These are phyloP conservation scores for Hippoglossus stenolepis DNA, from an alignment of 2,113 vertebrate species.

Conservation along the genomic window DNA sequence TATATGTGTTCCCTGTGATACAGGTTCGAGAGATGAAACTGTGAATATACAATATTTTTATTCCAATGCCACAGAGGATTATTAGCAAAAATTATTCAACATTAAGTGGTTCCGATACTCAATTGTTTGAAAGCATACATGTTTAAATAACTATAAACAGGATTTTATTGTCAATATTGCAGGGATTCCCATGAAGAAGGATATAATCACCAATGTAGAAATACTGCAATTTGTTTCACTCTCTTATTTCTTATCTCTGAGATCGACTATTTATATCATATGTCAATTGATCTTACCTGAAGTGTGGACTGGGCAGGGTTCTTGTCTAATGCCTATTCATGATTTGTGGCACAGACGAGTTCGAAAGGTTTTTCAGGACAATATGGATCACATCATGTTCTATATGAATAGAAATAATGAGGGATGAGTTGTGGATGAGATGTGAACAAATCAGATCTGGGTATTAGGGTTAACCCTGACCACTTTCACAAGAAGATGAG, in stretches of 20 bases:
- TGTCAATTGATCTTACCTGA: not conserved
- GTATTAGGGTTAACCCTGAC: too few species aligned
- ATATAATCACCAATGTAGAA: not conserved
- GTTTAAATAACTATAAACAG: not conserved
- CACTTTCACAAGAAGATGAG: too few species aligned
- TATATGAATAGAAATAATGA: too few species aligned
- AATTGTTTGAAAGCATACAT: not conserved
- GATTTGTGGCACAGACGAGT: not conserved
- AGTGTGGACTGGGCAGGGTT: not conserved
- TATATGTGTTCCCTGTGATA: not conserved
- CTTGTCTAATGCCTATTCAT: too few species aligned
- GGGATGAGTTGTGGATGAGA: too few species aligned
- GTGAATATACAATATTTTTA: not conserved
- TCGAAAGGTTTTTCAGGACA: too few species aligned
- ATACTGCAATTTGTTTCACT: too few species aligned
- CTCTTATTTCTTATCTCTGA: too few species aligned
- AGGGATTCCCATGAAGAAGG: not conserved
- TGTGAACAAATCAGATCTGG: too few species aligned
- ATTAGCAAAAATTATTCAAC: not conserved
- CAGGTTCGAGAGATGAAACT: not conserved
- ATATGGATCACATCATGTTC: too few species aligned
- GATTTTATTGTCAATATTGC: not conserved
- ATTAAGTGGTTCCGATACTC: constrained; percentile 3
- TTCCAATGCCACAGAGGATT: not conserved
- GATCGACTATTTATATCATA: too few species aligned